Conservation (phyloP, 2,888 invertebrate species). For the Sisyra terminalis region DNA sequence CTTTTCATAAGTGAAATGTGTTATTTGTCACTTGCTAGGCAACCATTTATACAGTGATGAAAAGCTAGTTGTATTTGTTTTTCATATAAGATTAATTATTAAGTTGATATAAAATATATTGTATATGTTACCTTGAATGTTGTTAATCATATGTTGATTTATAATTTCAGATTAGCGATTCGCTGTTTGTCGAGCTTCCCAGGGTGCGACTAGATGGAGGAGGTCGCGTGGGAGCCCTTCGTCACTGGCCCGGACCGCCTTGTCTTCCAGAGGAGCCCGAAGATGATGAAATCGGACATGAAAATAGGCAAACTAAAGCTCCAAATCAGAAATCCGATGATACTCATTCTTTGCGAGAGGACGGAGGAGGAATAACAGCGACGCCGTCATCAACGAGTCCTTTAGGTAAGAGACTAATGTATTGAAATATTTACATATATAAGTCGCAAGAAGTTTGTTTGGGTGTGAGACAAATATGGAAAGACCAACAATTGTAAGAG, state of each 20-base stretch:
- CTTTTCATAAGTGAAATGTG: too few relatives aligned
- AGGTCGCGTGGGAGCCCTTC: conserved; percentile 38
- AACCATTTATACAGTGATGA: too few relatives aligned
- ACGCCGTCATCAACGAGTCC: conserved; percentile 22
- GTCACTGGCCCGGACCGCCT: conserved; percentile 44
- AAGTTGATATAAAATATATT: too few relatives aligned
- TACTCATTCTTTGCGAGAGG: conserved; percentile 46
- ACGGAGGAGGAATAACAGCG: conserved; percentile 25
- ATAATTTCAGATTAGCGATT: conserved; percentile 31
- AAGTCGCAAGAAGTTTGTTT: too few relatives aligned
- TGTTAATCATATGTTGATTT: background rate
- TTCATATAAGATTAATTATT: too few relatives aligned
- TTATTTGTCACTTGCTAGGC: too few relatives aligned
- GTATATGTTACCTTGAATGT: background rate
- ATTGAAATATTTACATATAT: background rate
- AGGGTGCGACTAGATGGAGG: conserved; percentile 54
- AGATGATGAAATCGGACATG: conserved; percentile 18
- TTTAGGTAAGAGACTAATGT: conserved; percentile 32
- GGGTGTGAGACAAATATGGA: too few relatives aligned
- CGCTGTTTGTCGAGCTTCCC: conserved; percentile 40
- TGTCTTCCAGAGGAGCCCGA: conserved; percentile 51
- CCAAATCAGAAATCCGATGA: conserved; percentile 26
- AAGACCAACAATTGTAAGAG: too few relatives aligned
- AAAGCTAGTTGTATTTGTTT: too few relatives aligned
- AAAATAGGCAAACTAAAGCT: conserved; percentile 18